phyloP scores from a whole-genome alignment of 2,797 vertebrate genomes.

The Pyrocephalus nanus region DNA sequence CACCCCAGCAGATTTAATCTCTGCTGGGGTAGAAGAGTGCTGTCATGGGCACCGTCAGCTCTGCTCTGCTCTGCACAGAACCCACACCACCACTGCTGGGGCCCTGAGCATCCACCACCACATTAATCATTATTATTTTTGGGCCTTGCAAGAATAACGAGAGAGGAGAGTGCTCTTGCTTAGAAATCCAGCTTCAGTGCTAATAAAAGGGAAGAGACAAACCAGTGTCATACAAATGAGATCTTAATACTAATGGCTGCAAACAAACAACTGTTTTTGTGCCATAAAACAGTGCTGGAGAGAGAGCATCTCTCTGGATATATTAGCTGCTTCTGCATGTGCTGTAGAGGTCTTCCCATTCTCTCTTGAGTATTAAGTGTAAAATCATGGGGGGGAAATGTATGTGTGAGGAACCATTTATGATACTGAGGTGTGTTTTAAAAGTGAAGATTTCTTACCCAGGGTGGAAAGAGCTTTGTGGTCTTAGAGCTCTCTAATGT shows the following conservation, averaged over 20 bases:
- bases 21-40: background rate
- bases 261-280: background rate
- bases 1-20: background rate
- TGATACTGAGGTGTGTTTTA: background rate
- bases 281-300: background rate
- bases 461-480: background rate
- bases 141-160: background rate
- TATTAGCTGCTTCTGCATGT: background rate
- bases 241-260: background rate
- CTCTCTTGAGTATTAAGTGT: background rate
- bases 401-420: background rate
- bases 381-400: background rate
- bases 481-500: background rate
- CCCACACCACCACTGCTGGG: accelerated
- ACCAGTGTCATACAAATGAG: background rate
- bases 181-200: background rate
- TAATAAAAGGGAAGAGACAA: background rate
- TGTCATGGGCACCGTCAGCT: background rate
- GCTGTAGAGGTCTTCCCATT: background rate
- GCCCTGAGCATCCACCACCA: background rate
- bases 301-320: background rate
- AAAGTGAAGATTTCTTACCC: background rate
- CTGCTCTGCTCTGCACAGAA: background rate
- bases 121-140: background rate
- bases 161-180: background rate